Evolutionary conservation across 1,140 invertebrate species (phyloP).

Genomic region (Asbolus verrucosus): DNA sequence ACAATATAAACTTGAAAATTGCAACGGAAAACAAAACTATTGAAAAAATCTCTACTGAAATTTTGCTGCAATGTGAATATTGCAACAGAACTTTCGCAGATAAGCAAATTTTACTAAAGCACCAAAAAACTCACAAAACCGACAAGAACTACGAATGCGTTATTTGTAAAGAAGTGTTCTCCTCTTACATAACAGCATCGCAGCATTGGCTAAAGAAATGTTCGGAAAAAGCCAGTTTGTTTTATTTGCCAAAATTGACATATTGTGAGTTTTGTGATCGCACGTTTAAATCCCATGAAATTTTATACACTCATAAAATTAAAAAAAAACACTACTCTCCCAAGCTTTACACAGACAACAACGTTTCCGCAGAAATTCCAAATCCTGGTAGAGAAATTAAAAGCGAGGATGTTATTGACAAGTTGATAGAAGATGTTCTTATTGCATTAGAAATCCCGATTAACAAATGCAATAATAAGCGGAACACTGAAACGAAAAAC

Average conservation of each 20-base stretch:
- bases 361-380: neutral
- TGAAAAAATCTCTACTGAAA: constrained; percentile 62
- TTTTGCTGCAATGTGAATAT: constrained; percentile 71
- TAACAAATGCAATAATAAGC: constrained; percentile 46
- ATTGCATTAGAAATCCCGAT: constrained; percentile 55
- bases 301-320: constrained; percentile 63
- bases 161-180: constrained; percentile 67
- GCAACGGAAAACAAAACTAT: constrained; percentile 47
- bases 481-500: constrained; percentile 1
- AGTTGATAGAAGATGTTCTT: constrained; percentile 61
- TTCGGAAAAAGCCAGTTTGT: constrained; percentile 64
- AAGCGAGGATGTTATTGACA: constrained; percentile 57
- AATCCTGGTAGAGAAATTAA: constrained; percentile 44
- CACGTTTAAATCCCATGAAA: constrained; percentile 64
- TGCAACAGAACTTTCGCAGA: constrained; percentile 70
- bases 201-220: constrained; percentile 71
- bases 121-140: constrained; percentile 67
- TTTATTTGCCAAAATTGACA: constrained; percentile 63
- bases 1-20: neutral
- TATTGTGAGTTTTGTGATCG: constrained; percentile 65
- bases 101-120: constrained; percentile 65
- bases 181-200: constrained; percentile 66
- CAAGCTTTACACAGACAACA: constrained; percentile 54
- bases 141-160: constrained; percentile 70
- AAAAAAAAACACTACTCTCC: constrained; percentile 64